phyloP scores from a whole-genome alignment of 2,888 invertebrate species.

The Cordilura impudica region DNA sequence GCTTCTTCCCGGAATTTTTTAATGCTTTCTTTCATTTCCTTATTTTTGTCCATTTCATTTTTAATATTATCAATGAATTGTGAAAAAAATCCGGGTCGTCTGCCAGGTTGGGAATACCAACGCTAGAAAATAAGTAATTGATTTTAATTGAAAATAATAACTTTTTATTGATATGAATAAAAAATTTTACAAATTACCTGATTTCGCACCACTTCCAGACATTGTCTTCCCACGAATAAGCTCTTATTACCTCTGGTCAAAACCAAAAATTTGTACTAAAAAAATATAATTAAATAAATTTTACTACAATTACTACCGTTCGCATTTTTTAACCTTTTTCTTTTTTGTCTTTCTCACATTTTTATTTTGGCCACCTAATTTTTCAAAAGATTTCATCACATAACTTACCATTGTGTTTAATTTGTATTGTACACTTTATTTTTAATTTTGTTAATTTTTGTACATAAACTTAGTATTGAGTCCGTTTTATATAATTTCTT shows the following conservation, averaged over 20 bases:
- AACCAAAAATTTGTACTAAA: slow-evolving; percentile 72
- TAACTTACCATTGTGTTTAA: slow-evolving; percentile 70
- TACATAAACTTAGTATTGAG: slow-evolving; percentile 47
- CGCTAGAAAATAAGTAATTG: slow-evolving; percentile 62
- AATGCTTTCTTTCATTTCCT: slow-evolving; percentile 98
- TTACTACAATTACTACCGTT: neutral
- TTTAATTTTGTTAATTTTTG: slow-evolving; percentile 62
- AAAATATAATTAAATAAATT: slow-evolving; percentile 1
- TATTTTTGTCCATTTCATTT: slow-evolving; percentile 96
- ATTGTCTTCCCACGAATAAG: slow-evolving; percentile 66
- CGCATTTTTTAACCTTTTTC: neutral
- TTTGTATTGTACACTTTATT: slow-evolving; percentile 53
- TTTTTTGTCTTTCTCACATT: neutral
- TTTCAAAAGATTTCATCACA: slow-evolving; percentile 4
- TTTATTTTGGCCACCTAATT: neutral
- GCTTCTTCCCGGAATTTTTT: slow-evolving; percentile 97
- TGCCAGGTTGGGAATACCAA: slow-evolving; percentile 72
- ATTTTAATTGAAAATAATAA: neutral
- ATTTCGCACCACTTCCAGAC: slow-evolving; percentile 68
- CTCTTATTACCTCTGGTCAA: slow-evolving; percentile 66
- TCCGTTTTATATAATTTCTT: slow-evolving; percentile 75
- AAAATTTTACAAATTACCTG: slow-evolving; percentile 66
- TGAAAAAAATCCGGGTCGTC: slow-evolving; percentile 87
- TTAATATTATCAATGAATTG: slow-evolving; percentile 94
- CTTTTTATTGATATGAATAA: neutral